These are phyloP conservation scores for Diglossa brunneiventris DNA, from an alignment of 2,113 vertebrate species.

Conservation along the genomic window DNA sequence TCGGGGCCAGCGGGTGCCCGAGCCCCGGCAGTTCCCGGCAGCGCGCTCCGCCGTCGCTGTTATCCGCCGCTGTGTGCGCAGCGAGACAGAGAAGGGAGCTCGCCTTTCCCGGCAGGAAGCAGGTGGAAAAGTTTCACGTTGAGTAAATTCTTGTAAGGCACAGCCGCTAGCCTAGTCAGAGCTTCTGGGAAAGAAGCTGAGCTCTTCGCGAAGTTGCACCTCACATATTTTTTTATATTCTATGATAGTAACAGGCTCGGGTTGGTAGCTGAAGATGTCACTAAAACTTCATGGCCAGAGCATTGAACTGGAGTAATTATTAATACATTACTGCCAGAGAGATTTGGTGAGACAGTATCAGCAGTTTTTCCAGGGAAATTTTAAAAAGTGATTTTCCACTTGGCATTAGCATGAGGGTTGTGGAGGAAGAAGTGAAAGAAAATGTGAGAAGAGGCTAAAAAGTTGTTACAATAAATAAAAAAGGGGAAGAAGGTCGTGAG, in stretches of 20 bases:
- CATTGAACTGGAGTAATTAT: not conserved
- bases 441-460: not conserved
- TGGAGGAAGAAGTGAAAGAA: not conserved
- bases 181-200: not conserved
- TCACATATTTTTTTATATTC: rapidly evolving
- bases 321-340: not conserved
- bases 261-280: not conserved
- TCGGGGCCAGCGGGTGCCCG: not conserved
- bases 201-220: not conserved
- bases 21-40: not conserved
- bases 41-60: rapidly evolving
- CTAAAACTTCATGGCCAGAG: not conserved
- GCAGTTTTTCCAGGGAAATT: not conserved
- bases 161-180: rapidly evolving
- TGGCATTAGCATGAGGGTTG: not conserved
- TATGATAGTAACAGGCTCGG: rapidly evolving
- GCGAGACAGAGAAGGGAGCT: rapidly evolving
- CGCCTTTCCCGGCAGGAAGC: rapidly evolving
- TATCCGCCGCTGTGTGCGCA: rapidly evolving
- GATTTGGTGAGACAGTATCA: not conserved
- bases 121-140: not conserved
- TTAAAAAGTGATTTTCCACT: not conserved
- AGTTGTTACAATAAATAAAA: not conserved
- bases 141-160: no score
- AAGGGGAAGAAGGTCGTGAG: not conserved